Evolutionary conservation across 92 coral and sea anemone species (phyloP).

Genomic region (Zoanthus gigantus): DNA sequence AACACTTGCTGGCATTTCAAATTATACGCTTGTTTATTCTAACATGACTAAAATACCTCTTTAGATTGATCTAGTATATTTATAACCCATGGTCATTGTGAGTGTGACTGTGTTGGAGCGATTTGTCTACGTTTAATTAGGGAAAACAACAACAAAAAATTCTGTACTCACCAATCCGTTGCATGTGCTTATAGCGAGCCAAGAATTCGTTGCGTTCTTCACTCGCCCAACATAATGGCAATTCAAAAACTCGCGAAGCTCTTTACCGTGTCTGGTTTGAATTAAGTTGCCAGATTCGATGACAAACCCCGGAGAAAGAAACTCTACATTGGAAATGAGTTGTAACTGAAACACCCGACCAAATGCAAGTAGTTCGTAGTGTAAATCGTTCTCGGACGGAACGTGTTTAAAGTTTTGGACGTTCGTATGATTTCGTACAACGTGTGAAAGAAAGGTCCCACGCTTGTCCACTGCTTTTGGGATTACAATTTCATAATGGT

Average conservation of each 20-base stretch:
- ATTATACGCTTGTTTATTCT: constrained; percentile 11
- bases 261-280: constrained; percentile 52
- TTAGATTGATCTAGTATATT: constrained; percentile 3
- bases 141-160: neutral
- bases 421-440: constrained; percentile 32
- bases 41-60: constrained; percentile 30
- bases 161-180: constrained; percentile 87
- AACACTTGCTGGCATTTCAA: neutral
- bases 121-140: constrained; percentile 24
- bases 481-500: constrained; percentile 59
- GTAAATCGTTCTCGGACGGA: constrained; percentile 45
- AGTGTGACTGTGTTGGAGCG: constrained; percentile 28
- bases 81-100: neutral
- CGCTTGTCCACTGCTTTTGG: constrained; percentile 74
- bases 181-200: constrained; percentile 85
- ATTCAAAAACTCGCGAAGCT: constrained; percentile 52
- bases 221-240: constrained; percentile 91
- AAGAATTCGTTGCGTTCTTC: constrained; percentile 78
- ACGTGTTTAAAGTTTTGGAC: constrained; percentile 3
- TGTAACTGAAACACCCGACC: constrained; percentile 77
- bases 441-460: constrained; percentile 83
- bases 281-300: constrained; percentile 67
- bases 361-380: constrained; percentile 76
- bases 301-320: constrained; percentile 78
- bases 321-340: constrained; percentile 61